Base-by-base conservation (phyloP, 2,888 invertebrate genomes). In the Caenorhabditis parvicauda region DNA sequence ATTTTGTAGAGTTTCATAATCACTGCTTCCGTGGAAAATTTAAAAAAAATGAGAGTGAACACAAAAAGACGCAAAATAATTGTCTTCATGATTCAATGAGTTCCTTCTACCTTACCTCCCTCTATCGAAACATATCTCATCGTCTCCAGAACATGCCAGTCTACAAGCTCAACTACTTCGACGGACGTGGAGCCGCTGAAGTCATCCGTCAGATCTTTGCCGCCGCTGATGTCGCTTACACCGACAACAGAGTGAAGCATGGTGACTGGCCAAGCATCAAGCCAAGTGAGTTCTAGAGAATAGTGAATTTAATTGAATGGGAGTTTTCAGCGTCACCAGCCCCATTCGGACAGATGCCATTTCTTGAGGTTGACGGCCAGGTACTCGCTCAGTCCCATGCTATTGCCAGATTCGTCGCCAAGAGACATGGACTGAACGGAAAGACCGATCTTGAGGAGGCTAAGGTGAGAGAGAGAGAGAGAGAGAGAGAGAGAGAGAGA, bases 271-370 rank as follows among this genome's bases (percentile, higher is more conserved):
- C 63, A 9, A 54, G 46, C 25, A 39, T 55, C n/a, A 74, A 74
- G 45, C 35, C 41, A 7, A 44, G 70, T 71, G 22, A 48, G 71
- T 62, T 35, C 17, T 32, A 22, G 27, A 17, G n/a, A n/a, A n/a
- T n/a, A n/a, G n/a, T n/a, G n/a, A n/a, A n/a, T n/a, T n/a, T n/a
- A n/a, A n/a, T n/a, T n/a, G n/a, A n/a, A n/a, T n/a, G n/a, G n/a
- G 12, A 22, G 24, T 50, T 54, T 65, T 42, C 58, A 64, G 68
- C 44, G 22, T n/a, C n/a, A n/a, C n/a, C n/a, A n/a, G 61, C 61
- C 19, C 70, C 72, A 19, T 72, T 72, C 46, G 70, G 72, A 22
- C 61, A 64, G 37, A 48, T 75, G 43, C 75, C 74, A 19, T 53
- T 69, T 3, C 58, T 74, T 39, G 65, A 66, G 22, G 67, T 67